Conservation (phyloP, 2,797 vertebrate species). For the Epinephelus malabaricus region DNA sequence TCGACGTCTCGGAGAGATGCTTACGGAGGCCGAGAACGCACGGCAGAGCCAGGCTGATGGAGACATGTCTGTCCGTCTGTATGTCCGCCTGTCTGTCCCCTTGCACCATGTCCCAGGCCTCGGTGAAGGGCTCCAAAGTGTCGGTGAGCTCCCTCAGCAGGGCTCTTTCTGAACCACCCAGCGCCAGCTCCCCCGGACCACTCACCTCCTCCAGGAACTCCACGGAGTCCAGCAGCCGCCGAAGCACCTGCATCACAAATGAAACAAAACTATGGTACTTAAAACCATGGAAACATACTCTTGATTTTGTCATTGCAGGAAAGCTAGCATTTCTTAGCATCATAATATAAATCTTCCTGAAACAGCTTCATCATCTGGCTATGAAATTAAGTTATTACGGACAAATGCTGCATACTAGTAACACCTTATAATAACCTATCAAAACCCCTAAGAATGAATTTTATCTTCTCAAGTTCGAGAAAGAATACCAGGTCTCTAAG, state of each 20-base stretch:
- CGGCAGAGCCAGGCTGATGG: slow-evolving; percentile 87
- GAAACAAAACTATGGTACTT: neutral
- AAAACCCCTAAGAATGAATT: too few species aligned
- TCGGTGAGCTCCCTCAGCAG: slow-evolving; percentile 85
- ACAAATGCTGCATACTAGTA: neutral
- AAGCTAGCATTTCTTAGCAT: neutral
- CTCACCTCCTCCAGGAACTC: slow-evolving; percentile 88
- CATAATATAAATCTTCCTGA: neutral
- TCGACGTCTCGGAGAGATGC: slow-evolving; percentile 86
- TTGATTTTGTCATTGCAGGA: neutral
- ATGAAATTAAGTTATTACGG: neutral
- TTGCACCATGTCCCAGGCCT: slow-evolving; percentile 89
- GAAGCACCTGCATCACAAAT: slow-evolving; percentile 73
- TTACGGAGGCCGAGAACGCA: slow-evolving; percentile 88
- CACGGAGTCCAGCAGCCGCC: slow-evolving; percentile 85
- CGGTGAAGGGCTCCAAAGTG: slow-evolving; percentile 87
- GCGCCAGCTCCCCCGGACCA: slow-evolving; percentile 81
- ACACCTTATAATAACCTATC: neutral
- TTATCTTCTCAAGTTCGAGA: too few species aligned
- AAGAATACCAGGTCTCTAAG: too few species aligned
- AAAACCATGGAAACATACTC: neutral
- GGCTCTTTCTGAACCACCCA: slow-evolving; percentile 79
- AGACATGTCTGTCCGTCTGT: slow-evolving; percentile 83
- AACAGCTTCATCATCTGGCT: neutral
- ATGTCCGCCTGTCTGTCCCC: slow-evolving; percentile 77